Evolutionary conservation across 2,113 vertebrate genomes (phyloP), one percentile per base, ranked within the genome.

Genomic region (Dermatemys mawii): DNA sequence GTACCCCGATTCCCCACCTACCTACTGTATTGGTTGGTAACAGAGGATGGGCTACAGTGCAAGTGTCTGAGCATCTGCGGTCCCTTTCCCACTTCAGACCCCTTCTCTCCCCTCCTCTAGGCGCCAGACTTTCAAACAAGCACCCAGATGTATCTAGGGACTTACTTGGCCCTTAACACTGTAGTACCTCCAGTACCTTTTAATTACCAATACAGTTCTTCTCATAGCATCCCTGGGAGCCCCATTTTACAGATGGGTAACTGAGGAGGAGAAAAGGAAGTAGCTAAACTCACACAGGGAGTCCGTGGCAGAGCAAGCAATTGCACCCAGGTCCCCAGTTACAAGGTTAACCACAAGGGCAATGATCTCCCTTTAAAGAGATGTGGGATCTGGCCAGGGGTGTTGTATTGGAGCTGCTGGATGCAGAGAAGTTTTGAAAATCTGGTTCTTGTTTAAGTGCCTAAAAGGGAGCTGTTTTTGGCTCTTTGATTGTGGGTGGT

Each of bases 1-100:
- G 24, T 21, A 29, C 7, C 57, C 54, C 7, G 55, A 1, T 57
- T 51, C 49, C 16, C 29, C 2, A 0, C 1, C 16, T 11, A 1
- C 1, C 6, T 41, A 7, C 0, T 38, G 55, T 49, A 3, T 54
- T 29, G 44, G 27, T 3, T 51, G 12, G 11, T 73, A 29, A 5
- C 57, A 35, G 86, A 38, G 17, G 3, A 8, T 55, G 35, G 48
- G 49, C 2, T 84, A 5, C 2, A 57, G 32, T 50, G 76, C 32
- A 51, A 44, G 46, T 22, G 3, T 8, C 2, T 2, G 2, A 19
- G 32, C 63, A 22, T 76, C n/a, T 4, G 3, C 32, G 26, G 14
- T 76, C 54, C 73, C 70, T 27, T 14, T 67, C 75, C 50, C 19
- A 6, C 7, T 55, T 75, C 51, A 67, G 55, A 44, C 16, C 46